A percentile compares a stretch with the other conserved stretches of the same genome.
Evolutionary conservation across 2,888 invertebrate genomes (phyloP).

Genomic region (Microplitis deprimator): DNA sequence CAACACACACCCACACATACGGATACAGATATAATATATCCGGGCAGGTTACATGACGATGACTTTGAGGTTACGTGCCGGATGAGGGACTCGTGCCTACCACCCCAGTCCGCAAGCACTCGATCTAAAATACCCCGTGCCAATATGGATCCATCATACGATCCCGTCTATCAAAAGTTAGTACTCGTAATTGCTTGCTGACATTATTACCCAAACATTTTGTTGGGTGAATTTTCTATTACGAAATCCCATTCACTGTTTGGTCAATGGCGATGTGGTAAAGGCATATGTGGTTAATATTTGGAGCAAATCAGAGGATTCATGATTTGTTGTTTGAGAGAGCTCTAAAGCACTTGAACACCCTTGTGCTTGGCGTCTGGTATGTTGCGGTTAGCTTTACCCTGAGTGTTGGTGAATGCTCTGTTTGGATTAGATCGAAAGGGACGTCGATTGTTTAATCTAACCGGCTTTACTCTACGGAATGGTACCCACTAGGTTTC

Average conservation of each 20-base stretch:
- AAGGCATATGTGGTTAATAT: too few relatives aligned
- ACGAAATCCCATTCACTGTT: neutral
- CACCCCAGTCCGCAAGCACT: neutral
- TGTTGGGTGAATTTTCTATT: too few relatives aligned
- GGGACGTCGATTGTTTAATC: slow-evolving; percentile 50
- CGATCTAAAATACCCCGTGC: slow-evolving; percentile 1
- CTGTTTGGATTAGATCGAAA: slow-evolving; percentile 54
- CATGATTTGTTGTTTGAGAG: neutral
- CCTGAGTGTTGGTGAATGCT: slow-evolving; percentile 46
- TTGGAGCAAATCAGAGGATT: too few relatives aligned
- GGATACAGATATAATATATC: neutral
- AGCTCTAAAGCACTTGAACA: slow-evolving; percentile 20
- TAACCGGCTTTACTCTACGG: slow-evolving; percentile 47
- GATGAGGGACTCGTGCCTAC: slow-evolving; percentile 12
- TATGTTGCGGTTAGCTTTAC: slow-evolving; percentile 55
- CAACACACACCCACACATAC: neutral
- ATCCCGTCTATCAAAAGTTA: too few relatives aligned
- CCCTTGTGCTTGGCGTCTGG: slow-evolving; percentile 45
- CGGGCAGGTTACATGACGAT: too few relatives aligned
- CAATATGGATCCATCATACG: neutral
- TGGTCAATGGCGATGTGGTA: too few relatives aligned
- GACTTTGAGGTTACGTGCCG: slow-evolving; percentile 5
- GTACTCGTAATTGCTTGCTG: too few relatives aligned
- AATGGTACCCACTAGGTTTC: slow-evolving; percentile 44
- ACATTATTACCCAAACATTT: too few relatives aligned